Conservation (phyloP, 2,888 invertebrate species). For the Hermaeophaga mercurialis region DNA sequence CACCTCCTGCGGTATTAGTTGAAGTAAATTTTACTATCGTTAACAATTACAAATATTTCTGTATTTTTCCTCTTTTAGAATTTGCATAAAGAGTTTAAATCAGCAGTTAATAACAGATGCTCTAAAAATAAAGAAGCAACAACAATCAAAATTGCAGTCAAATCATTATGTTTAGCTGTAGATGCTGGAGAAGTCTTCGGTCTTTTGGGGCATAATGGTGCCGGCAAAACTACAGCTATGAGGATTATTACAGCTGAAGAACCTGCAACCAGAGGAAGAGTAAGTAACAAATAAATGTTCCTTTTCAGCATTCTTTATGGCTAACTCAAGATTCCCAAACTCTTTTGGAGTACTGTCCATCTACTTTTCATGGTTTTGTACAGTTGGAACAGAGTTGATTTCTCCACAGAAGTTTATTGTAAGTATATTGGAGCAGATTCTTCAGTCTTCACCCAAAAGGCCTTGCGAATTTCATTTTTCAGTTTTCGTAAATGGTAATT, state of each 20-base stretch:
- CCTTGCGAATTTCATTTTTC: too few relatives aligned
- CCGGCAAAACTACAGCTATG: conserved; percentile 87
- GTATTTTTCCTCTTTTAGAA: conserved; percentile 59
- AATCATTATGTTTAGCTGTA: conserved; percentile 75
- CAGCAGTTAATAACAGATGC: too few relatives aligned
- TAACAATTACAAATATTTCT: background rate
- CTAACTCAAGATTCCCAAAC: too few relatives aligned
- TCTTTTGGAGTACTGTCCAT: too few relatives aligned
- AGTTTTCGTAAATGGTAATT: too few relatives aligned
- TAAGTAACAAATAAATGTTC: conserved; percentile 53
- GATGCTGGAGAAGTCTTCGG: conserved; percentile 87
- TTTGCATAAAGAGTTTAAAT: conserved; percentile 68
- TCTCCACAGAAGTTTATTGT: too few relatives aligned
- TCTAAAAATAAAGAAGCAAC: conserved; percentile 55
- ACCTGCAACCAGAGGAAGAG: conserved; percentile 74
- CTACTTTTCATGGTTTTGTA: too few relatives aligned
- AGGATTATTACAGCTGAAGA: conserved; percentile 85
- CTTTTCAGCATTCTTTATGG: too few relatives aligned
- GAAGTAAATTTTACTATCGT: too few relatives aligned
- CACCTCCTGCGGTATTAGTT: conserved; percentile 65
- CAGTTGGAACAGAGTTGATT: too few relatives aligned
- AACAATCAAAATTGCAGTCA: conserved; percentile 68
- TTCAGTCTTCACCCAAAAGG: too few relatives aligned
- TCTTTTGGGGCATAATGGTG: conserved; percentile 83
- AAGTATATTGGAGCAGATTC: too few relatives aligned